These are phyloP conservation scores for Ethmia dodecea DNA, from an alignment of 2,888 invertebrate species.

Conservation along the genomic window DNA sequence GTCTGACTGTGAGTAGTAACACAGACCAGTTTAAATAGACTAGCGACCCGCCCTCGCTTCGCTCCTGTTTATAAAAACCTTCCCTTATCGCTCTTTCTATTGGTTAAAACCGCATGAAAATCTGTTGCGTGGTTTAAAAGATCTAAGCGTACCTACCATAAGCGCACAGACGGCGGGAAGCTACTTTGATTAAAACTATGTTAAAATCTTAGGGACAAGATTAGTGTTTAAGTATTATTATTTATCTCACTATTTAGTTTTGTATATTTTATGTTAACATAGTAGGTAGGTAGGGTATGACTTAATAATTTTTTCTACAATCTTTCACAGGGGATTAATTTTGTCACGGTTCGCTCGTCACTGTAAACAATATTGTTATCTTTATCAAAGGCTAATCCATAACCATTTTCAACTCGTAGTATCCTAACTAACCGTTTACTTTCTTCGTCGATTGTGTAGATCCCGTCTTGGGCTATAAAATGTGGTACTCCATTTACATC, in stretches of 20 bases:
- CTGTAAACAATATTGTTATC: conserved; percentile 48
- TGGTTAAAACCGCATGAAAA: too few relatives aligned
- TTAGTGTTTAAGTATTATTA: background rate
- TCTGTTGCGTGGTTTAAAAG: background rate
- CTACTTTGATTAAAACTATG: too few relatives aligned
- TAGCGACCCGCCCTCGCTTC: too few relatives aligned
- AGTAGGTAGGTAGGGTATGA: background rate
- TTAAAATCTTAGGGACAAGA: background rate
- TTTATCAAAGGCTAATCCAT: conserved; percentile 47
- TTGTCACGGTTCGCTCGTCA: conserved; percentile 43
- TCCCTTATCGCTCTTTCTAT: too few relatives aligned
- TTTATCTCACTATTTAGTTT: too few relatives aligned
- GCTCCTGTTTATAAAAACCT: too few relatives aligned
- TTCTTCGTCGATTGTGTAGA: conserved; percentile 35
- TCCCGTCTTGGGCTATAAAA: conserved; percentile 43
- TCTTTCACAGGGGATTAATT: conserved; percentile 21
- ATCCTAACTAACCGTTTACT: conserved; percentile 29
- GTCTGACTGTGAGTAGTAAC: background rate
- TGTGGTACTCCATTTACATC: conserved; percentile 34
- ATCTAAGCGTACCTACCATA: background rate
- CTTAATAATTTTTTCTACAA: background rate
- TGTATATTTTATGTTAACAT: background rate
- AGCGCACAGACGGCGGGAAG: too few relatives aligned
- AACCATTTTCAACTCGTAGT: conserved; percentile 36
- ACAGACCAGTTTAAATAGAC: background rate